Evolutionary conservation across 1,140 invertebrate species (phyloP).

Genomic region (Hypsibius dujardini): DNA sequence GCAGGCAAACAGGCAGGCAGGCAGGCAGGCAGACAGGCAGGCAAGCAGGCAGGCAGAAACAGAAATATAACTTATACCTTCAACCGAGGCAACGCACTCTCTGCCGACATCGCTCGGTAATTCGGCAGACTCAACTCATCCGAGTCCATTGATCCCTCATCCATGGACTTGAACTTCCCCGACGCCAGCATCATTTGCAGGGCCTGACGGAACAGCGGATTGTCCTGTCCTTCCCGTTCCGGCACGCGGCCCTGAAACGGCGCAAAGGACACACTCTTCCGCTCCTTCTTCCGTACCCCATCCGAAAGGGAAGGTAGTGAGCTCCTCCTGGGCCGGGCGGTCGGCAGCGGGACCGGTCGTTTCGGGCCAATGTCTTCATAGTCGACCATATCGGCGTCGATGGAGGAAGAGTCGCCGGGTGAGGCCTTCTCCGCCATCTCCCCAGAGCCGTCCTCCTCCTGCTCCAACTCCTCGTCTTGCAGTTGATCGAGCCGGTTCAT

Average conservation of each 20-base stretch:
- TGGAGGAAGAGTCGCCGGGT: not conserved
- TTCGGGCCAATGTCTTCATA: not conserved
- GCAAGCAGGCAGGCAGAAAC: not conserved
- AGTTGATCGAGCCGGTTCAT: not conserved
- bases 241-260: slow-evolving; percentile 1
- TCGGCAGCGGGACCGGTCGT: not conserved
- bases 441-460: not conserved
- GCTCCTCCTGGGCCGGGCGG: not conserved
- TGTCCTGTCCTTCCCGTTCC: not conserved
- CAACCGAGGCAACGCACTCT: not conserved
- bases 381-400: not conserved
- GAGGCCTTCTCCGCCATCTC: too few species aligned
- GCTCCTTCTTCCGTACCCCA: not conserved
- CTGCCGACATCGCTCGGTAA: not conserved
- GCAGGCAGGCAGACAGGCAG: not conserved
- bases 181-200: not conserved
- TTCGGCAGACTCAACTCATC: not conserved
- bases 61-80: not conserved
- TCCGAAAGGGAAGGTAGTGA: not conserved
- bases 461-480: not conserved
- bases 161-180: not conserved
- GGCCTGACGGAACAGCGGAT: not conserved
- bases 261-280: slow-evolving; percentile 7
- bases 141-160: not conserved
- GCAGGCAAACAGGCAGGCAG: not conserved